These are phyloP conservation scores for Glossophaga mutica DNA, from an alignment of 2,797 vertebrate species.

Conservation along the genomic window DNA sequence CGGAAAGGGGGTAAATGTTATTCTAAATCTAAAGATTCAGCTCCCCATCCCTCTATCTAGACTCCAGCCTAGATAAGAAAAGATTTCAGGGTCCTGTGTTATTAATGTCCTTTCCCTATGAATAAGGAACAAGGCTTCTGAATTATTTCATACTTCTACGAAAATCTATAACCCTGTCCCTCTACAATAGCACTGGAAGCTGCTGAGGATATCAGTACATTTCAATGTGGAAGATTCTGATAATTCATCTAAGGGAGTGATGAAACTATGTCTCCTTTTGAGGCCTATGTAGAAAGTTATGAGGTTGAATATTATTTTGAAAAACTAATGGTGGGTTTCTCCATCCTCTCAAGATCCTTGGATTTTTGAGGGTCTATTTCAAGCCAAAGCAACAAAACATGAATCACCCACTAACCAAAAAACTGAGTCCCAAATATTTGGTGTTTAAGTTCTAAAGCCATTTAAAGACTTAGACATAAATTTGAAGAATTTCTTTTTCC, in stretches of 20 bases:
- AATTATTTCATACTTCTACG: constrained; percentile 87
- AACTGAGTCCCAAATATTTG: neutral
- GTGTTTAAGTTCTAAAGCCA: neutral
- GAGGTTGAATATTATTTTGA: neutral
- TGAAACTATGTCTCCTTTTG: constrained; percentile 36
- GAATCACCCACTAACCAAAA: neutral
- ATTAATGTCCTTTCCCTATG: constrained; percentile 93
- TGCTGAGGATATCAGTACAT: constrained; percentile 65
- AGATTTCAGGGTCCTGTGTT: constrained; percentile 86
- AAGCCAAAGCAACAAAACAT: neutral
- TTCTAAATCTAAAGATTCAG: constrained; percentile 88
- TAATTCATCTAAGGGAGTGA: constrained; percentile 67
- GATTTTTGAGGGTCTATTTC: neutral
- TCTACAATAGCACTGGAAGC: constrained; percentile 73
- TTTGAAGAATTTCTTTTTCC: neutral
- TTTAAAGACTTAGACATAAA: neutral
- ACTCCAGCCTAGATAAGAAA: constrained; percentile 87
- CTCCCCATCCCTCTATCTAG: constrained; percentile 83
- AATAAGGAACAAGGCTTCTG: constrained; percentile 86
- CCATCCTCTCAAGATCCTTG: neutral
- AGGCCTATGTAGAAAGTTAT: constrained; percentile 43
- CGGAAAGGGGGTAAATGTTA: constrained; percentile 72
- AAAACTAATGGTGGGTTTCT: constrained; percentile 3
- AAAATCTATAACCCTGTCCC: constrained; percentile 87
- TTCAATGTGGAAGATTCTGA: constrained; percentile 74